Conservation (phyloP, 2,113 vertebrate species). For the Myocastor coypus region DNA sequence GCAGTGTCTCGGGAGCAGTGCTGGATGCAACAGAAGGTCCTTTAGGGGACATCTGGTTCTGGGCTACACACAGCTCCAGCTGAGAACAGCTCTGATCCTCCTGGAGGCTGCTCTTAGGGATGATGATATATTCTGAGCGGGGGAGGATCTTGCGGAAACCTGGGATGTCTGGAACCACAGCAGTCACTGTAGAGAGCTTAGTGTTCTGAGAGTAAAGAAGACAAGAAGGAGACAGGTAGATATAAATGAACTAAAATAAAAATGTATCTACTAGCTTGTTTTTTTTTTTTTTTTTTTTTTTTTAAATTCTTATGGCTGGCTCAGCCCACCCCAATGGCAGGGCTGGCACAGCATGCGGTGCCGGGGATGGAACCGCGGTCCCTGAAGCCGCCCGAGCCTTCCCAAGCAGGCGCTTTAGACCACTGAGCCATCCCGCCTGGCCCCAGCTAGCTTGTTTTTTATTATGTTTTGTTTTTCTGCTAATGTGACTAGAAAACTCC, state of each 20-base stretch:
- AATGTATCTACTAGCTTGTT: neutral
- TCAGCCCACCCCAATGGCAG: too few relatives aligned
- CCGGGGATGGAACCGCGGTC: too few relatives aligned
- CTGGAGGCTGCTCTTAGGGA: constrained; percentile 90
- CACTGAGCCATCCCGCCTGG: too few relatives aligned
- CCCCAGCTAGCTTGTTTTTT: neutral
- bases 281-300: too few relatives aligned
- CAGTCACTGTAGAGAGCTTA: constrained; percentile 82
- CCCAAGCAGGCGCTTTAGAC: too few relatives aligned
- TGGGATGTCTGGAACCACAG: constrained; percentile 92
- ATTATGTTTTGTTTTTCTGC: neutral
- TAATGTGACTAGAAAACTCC: constrained; percentile 12
- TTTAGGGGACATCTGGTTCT: constrained; percentile 77
- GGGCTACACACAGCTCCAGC: constrained; percentile 86
- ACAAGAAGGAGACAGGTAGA: constrained; percentile 28
- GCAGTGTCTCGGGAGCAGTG: constrained; percentile 81
- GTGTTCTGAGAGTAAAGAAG: constrained; percentile 83
- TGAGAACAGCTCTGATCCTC: constrained; percentile 87
- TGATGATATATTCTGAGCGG: constrained; percentile 93
- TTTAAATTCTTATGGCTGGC: too few relatives aligned
- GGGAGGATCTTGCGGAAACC: constrained; percentile 98
- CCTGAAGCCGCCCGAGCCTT: too few relatives aligned
- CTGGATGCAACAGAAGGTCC: constrained; percentile 76
- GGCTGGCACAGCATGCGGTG: too few relatives aligned
- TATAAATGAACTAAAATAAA: constrained; percentile 17